Base-by-base conservation (phyloP, 2,113 vertebrate species). In the Atherinomorus stipes region DNA sequence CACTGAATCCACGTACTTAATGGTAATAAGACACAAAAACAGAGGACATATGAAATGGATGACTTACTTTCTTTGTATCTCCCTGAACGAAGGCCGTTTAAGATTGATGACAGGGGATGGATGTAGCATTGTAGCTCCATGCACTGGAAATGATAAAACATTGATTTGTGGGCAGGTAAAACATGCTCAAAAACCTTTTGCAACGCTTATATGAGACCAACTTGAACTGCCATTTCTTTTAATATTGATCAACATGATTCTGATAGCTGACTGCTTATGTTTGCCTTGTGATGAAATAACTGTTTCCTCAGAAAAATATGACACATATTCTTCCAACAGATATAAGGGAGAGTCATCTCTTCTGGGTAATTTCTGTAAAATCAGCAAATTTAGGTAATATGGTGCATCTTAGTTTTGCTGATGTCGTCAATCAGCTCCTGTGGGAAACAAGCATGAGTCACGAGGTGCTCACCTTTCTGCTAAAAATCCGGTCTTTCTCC, bases 21-120 rank as follows among this genome's bases (percentile, higher is more conserved):
- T 18, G 15, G 42, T 18, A 16, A 44, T 13, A 47, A 5, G 18
- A 47, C 44, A 56, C 4, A 54, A 64, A 56, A 58, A 58, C 16
- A 63, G n/a, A 51, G 58, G 34, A 57, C 12, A 70, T 21, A 54
- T 2, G 11, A 71, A 80, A 64, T 12, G 38, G 19, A 2, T 59
- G 56, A 94, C 94, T 94, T 88, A 95, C 94, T 90, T 90, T 93
- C 89, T 90, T 90, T 79, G 92, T 95, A 95, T 88, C 94, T 91
- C 59, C 94, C 94, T 12, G 93, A 92, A 51, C 91, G 93, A 65
- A 95, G 93, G 57, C 94, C 94, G 65, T 90, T 93, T 87, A 95
- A 73, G 87, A 95, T 95, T 26, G 90, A 88, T 37, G 94, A 94
- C 81, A 95, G 91, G 3, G 93, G 93, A 52, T 93, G 92, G 80